These are phyloP conservation scores for Syngnathus floridae DNA, from an alignment of 2,113 vertebrate genomes.

Conservation along the genomic window DNA sequence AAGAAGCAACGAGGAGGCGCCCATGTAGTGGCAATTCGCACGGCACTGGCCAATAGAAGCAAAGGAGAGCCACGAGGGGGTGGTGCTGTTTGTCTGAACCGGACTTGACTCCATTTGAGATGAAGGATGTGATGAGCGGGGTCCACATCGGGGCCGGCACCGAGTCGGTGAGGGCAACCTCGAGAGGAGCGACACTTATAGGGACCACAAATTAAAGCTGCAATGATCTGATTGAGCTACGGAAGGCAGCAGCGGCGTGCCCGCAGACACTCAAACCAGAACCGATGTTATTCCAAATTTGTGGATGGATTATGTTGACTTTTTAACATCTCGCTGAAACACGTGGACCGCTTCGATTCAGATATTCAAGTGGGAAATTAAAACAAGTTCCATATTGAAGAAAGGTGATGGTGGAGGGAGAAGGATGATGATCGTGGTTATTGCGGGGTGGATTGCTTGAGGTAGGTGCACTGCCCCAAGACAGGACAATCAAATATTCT, in stretches of 20 bases:
- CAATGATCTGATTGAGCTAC: slow-evolving; percentile 10
- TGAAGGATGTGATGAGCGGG: slow-evolving; percentile 40
- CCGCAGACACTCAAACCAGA: background rate
- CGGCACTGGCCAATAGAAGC: slow-evolving; percentile 47
- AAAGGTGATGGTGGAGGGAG: slow-evolving; percentile 11
- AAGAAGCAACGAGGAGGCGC: slow-evolving; percentile 8
- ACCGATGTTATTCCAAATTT: background rate
- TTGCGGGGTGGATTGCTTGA: slow-evolving; percentile 42
- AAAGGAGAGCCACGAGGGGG: slow-evolving; percentile 29
- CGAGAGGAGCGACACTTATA: slow-evolving; percentile 16
- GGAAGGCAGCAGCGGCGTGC: slow-evolving; percentile 8
- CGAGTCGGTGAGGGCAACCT: slow-evolving; percentile 18
- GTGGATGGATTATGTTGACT: background rate
- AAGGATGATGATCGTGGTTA: slow-evolving; percentile 44
- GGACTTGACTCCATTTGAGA: slow-evolving; percentile 57
- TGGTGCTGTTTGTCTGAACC: slow-evolving; percentile 39
- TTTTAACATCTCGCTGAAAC: background rate
- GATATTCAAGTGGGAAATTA: slow-evolving; percentile 2
- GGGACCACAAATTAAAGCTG: slow-evolving; percentile 16
- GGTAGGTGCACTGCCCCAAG: slow-evolving; percentile 39
- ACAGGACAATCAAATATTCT: slow-evolving; percentile 14
- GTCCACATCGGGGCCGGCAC: slow-evolving; percentile 37
- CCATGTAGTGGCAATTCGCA: slow-evolving; percentile 13
- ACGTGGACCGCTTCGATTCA: background rate
- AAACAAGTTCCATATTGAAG: background rate